Percentiles rank a stretch among this genome's conserved stretches.
phyloP scores from a whole-genome alignment of 2,888 invertebrate genomes.

The Vesta saturnalis region DNA sequence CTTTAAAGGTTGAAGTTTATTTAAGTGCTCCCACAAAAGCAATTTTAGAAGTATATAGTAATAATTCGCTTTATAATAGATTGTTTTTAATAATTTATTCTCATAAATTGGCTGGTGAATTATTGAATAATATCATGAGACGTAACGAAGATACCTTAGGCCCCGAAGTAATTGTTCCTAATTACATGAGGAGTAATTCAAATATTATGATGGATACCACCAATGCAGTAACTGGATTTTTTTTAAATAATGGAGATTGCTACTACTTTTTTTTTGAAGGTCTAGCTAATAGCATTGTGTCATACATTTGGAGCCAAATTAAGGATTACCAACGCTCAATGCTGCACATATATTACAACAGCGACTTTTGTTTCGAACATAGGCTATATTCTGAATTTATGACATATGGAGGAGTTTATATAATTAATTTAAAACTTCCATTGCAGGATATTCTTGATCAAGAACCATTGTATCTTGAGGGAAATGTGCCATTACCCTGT shows the following conservation, averaged over 20 bases:
- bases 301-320: slow-evolving; percentile 35
- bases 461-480: slow-evolving; percentile 49
- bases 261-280: slow-evolving; percentile 45
- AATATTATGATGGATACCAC: neutral
- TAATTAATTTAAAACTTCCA: slow-evolving; percentile 49
- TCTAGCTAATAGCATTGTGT: slow-evolving; percentile 25
- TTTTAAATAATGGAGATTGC: slow-evolving; percentile 39
- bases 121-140: slow-evolving; percentile 40
- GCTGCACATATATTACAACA: slow-evolving; percentile 52
- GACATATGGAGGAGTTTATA: slow-evolving; percentile 46
- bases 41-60: slow-evolving; percentile 18
- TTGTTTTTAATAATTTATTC: slow-evolving; percentile 43
- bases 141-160: slow-evolving; percentile 42
- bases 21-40: slow-evolving; percentile 34
- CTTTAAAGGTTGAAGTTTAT: slow-evolving; percentile 44
- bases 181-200: slow-evolving; percentile 28
- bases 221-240: slow-evolving; percentile 44
- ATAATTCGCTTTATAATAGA: slow-evolving; percentile 34
- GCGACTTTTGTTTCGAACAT: slow-evolving; percentile 52
- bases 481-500: slow-evolving; percentile 52
- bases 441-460: slow-evolving; percentile 49
- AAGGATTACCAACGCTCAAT: slow-evolving; percentile 19
- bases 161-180: slow-evolving; percentile 35
- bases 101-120: slow-evolving; percentile 33
- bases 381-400: slow-evolving; percentile 51